Conservation (phyloP, 2,113 vertebrate species). For the Zeus faber region DNA sequence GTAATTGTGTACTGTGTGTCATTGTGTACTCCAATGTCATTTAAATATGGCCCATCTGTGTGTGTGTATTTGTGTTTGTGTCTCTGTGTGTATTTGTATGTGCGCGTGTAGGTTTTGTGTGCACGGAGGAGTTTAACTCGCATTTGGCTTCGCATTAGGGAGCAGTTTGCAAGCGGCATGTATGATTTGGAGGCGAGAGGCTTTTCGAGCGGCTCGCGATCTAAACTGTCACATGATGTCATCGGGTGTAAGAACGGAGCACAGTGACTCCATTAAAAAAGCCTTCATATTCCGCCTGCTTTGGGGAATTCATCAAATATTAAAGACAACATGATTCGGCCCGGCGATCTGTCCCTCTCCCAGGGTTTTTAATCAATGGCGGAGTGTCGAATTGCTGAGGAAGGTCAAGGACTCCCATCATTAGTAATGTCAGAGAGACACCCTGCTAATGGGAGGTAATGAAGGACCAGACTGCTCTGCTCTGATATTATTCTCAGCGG, state of each 20-base stretch:
- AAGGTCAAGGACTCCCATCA: constrained; percentile 60
- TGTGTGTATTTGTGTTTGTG: constrained; percentile 3
- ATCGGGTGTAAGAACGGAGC: constrained; percentile 3
- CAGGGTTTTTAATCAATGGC: constrained; percentile 56
- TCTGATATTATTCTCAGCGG: constrained; percentile 32
- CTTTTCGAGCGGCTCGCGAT: no score
- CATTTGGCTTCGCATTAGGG: no score
- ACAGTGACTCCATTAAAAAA: constrained; percentile 34
- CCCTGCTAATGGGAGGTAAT: constrained; percentile 49
- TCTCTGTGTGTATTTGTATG: not conserved
- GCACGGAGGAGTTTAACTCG: no score
- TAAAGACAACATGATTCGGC: constrained; percentile 57
- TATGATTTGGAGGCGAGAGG: no score
- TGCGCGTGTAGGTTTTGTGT: no score
- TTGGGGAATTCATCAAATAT: constrained; percentile 56
- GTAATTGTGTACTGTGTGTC: no score
- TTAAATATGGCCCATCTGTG: not conserved
- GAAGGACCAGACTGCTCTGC: constrained; percentile 27
- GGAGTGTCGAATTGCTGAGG: constrained; percentile 40
- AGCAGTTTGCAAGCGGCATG: no score
- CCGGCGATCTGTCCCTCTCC: constrained; percentile 35
- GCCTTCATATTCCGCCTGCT: constrained; percentile 36
- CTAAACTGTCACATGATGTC: not conserved
- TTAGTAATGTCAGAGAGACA: constrained; percentile 53
- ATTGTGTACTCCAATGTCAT: no score